Conservation (phyloP, 2,797 vertebrate genomes). For the Acropternis orthonyx region DNA sequence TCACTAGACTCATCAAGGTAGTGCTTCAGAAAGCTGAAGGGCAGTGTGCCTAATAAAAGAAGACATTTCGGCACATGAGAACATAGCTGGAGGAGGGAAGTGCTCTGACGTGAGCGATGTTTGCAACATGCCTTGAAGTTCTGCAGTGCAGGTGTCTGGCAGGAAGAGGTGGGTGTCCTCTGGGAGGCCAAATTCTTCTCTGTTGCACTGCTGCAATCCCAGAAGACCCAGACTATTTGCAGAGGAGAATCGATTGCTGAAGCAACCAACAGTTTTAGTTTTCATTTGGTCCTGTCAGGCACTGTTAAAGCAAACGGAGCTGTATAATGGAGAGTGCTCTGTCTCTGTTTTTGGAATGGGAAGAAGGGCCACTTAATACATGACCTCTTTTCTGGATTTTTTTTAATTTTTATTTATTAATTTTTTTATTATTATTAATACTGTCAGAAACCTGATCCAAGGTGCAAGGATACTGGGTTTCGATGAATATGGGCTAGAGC, state of each 20-base stretch:
- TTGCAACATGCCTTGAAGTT: not conserved
- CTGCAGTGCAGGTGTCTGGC: not conserved
- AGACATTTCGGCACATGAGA: not conserved
- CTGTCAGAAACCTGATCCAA: not conserved
- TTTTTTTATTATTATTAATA: not conserved
- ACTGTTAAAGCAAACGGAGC: not conserved
- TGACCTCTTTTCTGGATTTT: not conserved
- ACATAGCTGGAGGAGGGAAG: not conserved
- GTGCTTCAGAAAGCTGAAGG: slow-evolving; percentile 26
- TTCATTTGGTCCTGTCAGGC: slow-evolving; percentile 36
- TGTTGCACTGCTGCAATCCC: not conserved
- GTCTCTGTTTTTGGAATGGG: not conserved
- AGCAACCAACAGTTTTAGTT: not conserved
- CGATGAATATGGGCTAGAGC: not conserved
- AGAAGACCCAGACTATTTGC: not conserved
- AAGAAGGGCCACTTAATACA: not conserved
- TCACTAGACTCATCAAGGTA: slow-evolving; percentile 25
- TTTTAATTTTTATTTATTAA: not conserved
- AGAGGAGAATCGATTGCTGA: not conserved
- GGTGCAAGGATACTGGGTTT: not conserved
- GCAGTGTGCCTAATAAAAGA: not conserved
- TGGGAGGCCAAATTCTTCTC: not conserved
- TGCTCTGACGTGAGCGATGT: not conserved
- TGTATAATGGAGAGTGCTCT: not conserved
- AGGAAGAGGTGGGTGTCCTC: not conserved